Evolutionary conservation across 92 coral and sea anemone species (phyloP), one percentile per base, ranked within the genome.

Genomic region (Zoanthus sociatus): DNA sequence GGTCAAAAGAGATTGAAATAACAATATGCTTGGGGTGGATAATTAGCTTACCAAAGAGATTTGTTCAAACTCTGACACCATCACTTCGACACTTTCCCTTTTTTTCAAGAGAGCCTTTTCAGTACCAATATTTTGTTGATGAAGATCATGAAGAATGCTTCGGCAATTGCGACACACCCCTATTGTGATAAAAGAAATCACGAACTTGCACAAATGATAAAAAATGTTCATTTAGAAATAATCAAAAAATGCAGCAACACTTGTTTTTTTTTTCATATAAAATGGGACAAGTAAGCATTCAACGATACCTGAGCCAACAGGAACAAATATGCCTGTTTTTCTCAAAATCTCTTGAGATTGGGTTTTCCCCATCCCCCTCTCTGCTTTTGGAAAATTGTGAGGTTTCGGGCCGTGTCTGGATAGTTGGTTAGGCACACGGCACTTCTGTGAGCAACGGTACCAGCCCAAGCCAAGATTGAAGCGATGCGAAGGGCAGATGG

Each of bases 291-390:
- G 13, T 69, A 26, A 69, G 73, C 73, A 75, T 47, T 47, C 60
- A 75, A 37, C 21, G 73, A 61, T 61, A 88, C 77, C 86, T 83
- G 89, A 83, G 20, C 79, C 92, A 50, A 84, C 88, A 77, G 84
- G 54, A 83, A 83, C 63, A 78, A 87, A 78, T 30, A 48, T 33
- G 54, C 87, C 90, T 44, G 78, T 88, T 70, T 88, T 55, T 33
- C 75, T 76, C 50, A 88, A 74, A 26, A 75, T 47, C 42, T 5
- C 79, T 46, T 48, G 30, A n/a, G 79, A 75, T 16, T 44, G 13
- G 30, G 32, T 46, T 73, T 44, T 73, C 12, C 78, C 58, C 6
- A 73, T 73, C 54, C 78, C 78, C 26, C 55, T 45, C 78, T 73
- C 78, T 32, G 78, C 60, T 69, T 75, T 75, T 75, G 60, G 79